Evolutionary conservation across 2,888 invertebrate genomes (phyloP).

Genomic region (Gisinianus flammeolus): DNA sequence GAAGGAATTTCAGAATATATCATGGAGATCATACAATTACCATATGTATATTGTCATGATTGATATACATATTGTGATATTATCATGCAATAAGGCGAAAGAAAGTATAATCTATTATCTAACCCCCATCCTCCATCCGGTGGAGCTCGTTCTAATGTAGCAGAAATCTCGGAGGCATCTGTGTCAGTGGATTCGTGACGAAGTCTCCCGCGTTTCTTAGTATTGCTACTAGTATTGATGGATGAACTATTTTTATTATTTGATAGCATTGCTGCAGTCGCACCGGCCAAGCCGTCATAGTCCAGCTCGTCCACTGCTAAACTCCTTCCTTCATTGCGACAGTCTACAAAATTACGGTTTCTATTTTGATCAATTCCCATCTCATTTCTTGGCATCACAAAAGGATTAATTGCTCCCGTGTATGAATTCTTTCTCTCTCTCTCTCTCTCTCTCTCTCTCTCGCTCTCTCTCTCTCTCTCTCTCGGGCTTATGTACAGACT

Average conservation of each 20-base stretch:
- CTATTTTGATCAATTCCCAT: conserved; percentile 34
- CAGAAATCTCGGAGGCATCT: conserved; percentile 54
- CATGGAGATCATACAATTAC: too few species aligned
- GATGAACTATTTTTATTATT: neutral
- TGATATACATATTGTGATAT: too few species aligned
- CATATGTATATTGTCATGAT: too few species aligned
- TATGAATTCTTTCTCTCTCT: too few species aligned
- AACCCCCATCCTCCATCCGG: too few species aligned
- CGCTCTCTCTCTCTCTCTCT: too few species aligned
- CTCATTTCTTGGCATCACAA: too few species aligned
- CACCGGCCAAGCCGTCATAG: neutral
- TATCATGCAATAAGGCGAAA: too few species aligned
- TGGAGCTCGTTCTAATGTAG: conserved; percentile 54
- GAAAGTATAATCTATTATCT: too few species aligned
- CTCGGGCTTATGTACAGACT: too few species aligned
- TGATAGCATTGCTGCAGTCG: conserved; percentile 1
- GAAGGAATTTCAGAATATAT: neutral
- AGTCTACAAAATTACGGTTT: neutral
- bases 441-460: too few species aligned
- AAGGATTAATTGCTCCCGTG: too few species aligned
- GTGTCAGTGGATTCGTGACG: conserved; percentile 56
- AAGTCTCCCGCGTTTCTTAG: conserved; percentile 49
- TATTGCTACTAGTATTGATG: conserved; percentile 21
- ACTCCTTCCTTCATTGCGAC: conserved; percentile 1
- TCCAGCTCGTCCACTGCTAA: neutral